Conservation (phyloP, 1,140 invertebrate species). For the Drosophila pectinifera region DNA sequence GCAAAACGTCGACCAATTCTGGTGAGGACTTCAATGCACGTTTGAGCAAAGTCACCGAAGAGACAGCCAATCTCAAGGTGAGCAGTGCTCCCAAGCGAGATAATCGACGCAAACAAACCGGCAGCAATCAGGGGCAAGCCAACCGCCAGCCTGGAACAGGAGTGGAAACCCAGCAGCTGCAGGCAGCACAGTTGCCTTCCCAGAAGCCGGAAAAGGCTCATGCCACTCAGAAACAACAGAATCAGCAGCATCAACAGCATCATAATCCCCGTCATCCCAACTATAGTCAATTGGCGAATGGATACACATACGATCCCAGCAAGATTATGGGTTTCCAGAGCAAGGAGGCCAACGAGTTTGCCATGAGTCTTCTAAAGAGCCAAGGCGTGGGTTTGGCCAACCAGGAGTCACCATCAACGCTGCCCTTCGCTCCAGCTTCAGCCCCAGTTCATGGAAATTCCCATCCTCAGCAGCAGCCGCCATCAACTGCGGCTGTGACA, state of each 20-base stretch:
- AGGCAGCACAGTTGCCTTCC: not conserved
- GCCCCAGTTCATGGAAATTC: constrained; percentile 6
- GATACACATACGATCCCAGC: constrained; percentile 86
- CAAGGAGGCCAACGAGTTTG: constrained; percentile 87
- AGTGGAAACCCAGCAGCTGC: constrained; percentile 14
- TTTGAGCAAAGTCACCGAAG: constrained; percentile 66
- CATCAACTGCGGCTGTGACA: not conserved
- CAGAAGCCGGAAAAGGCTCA: constrained; percentile 55
- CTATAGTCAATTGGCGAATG: constrained; percentile 80
- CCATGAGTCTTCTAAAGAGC: constrained; percentile 85
- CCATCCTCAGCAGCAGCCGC: constrained; percentile 29
- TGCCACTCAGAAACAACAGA: constrained; percentile 33
- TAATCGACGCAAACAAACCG: constrained; percentile 41
- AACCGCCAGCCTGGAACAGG: constrained; percentile 21
- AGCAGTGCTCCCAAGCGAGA: constrained; percentile 53
- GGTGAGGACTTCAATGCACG: constrained; percentile 57
- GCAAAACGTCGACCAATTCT: constrained; percentile 9
- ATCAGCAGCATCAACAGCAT: constrained; percentile 31
- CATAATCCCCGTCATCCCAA: constrained; percentile 37
- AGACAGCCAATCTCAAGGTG: constrained; percentile 65
- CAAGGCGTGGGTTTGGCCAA: constrained; percentile 54
- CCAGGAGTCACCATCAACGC: constrained; percentile 2
- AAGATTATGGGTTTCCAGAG: constrained; percentile 87
- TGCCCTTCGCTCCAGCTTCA: constrained; percentile 3
- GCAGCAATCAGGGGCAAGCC: constrained; percentile 9